A percentile compares a stretch with the other conserved stretches of the same genome.
Evolutionary conservation across 2,888 invertebrate genomes (phyloP).

Genomic region (Temnothorax rugatulus): DNA sequence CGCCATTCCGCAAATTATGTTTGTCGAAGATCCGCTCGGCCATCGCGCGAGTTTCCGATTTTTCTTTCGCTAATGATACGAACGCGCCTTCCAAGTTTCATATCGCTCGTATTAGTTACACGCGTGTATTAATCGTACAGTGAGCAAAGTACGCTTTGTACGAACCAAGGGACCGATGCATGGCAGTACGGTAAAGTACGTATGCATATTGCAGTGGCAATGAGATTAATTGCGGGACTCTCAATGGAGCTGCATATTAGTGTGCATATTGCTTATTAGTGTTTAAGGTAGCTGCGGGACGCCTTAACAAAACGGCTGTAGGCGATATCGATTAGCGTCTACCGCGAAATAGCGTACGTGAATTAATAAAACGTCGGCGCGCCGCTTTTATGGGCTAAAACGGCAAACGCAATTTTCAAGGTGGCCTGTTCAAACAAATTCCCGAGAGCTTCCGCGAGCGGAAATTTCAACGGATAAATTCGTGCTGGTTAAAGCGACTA

Average conservation of each 20-base stretch:
- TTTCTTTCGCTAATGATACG: background rate
- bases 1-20: constrained; percentile 54
- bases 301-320: background rate
- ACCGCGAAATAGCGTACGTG: background rate
- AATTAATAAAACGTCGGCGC: constrained; percentile 12
- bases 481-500: background rate
- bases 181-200: background rate
- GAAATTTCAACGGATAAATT: background rate
- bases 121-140: background rate
- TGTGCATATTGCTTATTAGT: too few relatives aligned
- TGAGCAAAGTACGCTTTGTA: constrained; percentile 7
- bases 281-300: background rate
- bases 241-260: background rate
- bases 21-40: background rate
- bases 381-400: background rate
- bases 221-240: constrained; percentile 5
- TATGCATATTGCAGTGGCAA: background rate
- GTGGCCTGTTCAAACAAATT: background rate
- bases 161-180: background rate
- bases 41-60: constrained; percentile 3
- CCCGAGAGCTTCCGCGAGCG: background rate
- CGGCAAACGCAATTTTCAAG: background rate
- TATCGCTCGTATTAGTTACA: background rate
- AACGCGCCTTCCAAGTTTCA: background rate
- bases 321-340: background rate